Conservation (phyloP, 2,797 vertebrate genomes). For the Gadopsis marmoratus region DNA sequence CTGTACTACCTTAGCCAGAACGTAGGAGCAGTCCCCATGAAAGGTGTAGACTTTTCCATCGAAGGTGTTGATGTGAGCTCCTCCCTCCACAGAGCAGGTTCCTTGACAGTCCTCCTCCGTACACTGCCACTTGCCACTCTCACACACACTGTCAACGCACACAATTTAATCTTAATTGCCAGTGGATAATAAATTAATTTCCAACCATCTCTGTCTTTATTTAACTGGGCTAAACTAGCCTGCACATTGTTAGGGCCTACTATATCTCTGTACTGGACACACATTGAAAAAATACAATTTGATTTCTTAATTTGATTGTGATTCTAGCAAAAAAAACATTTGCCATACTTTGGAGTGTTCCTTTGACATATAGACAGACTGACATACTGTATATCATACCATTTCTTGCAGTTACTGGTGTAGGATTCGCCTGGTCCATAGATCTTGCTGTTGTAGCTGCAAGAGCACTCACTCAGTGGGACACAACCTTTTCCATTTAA, state of each 20-base stretch:
- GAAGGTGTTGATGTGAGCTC: conserved; percentile 86
- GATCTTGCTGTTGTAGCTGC: conserved; percentile 71
- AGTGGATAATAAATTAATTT: background rate
- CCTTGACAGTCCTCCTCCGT: conserved; percentile 84
- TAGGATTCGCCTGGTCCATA: conserved; percentile 73
- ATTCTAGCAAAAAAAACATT: background rate
- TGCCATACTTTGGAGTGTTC: background rate
- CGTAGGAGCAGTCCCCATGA: conserved; percentile 88
- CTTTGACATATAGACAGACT: background rate
- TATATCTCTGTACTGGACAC: background rate
- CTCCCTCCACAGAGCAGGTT: conserved; percentile 88
- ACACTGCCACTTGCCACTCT: conserved; percentile 87
- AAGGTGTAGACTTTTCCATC: conserved; percentile 87
- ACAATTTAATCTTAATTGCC: conserved; percentile 29
- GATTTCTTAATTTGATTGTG: background rate
- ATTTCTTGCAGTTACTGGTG: conserved; percentile 74
- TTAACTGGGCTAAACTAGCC: background rate
- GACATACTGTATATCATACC: conserved; percentile 56
- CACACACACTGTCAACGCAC: conserved; percentile 74
- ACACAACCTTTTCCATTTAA: conserved; percentile 73
- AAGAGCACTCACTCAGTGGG: conserved; percentile 69
- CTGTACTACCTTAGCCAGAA: conserved; percentile 76
- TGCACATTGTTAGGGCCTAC: background rate
- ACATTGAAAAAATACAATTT: background rate
- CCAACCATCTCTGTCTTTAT: background rate